A percentile compares a stretch with the other conserved stretches of the same genome.
Evolutionary conservation across 2,888 invertebrate genomes (phyloP).

Genomic region (Leptinotarsa tumamoca): DNA sequence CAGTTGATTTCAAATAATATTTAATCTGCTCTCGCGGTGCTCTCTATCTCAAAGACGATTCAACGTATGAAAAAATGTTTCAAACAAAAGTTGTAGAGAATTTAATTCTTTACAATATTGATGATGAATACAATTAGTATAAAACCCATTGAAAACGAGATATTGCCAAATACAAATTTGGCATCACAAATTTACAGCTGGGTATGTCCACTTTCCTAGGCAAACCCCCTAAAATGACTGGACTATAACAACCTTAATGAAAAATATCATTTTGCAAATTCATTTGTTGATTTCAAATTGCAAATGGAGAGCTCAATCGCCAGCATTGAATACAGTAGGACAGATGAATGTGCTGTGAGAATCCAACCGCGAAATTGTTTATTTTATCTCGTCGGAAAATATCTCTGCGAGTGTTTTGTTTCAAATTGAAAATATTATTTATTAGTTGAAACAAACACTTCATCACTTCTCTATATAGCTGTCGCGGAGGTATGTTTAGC

Average conservation of each 20-base stretch:
- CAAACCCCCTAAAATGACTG: no score
- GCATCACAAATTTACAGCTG: no score
- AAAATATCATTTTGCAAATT: neutral
- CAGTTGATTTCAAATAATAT: no score
- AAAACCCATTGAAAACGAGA: no score
- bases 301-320: neutral
- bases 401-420: slow-evolving; percentile 24
- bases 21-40: no score
- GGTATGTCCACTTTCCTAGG: no score
- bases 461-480: slow-evolving; percentile 23
- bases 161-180: no score
- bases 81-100: no score
- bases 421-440: slow-evolving; percentile 27
- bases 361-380: slow-evolving; percentile 25
- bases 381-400: slow-evolving; percentile 16
- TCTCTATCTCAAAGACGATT: no score
- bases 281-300: neutral
- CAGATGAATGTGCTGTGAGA: slow-evolving; percentile 1
- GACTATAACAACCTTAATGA: neutral
- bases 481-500: slow-evolving; percentile 22
- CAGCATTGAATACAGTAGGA: neutral
- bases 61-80: no score
- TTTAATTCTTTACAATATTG: no score
- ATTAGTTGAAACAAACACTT: slow-evolving; percentile 29
- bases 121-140: no score